These are phyloP conservation scores for Oedothorax gibbosus DNA, from an alignment of 1,140 invertebrate genomes.

Conservation along the genomic window DNA sequence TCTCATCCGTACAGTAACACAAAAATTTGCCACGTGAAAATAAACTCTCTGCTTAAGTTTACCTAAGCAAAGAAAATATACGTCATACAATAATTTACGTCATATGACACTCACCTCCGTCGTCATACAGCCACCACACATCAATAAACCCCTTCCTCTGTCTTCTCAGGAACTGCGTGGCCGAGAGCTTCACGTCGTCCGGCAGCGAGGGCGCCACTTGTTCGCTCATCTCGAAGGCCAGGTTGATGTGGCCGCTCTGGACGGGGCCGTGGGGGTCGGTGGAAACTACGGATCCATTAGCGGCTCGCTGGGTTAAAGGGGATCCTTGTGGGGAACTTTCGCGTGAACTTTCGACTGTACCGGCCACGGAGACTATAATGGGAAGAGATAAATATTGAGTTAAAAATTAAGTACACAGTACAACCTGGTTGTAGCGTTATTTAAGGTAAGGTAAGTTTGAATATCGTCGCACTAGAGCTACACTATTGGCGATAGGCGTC, in stretches of 20 bases:
- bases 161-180: constrained; percentile 64
- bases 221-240: constrained; percentile 10
- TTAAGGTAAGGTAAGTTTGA: too few relatives aligned
- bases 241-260: constrained; percentile 20
- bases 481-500: too few relatives aligned
- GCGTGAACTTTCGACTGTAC: constrained; percentile 57
- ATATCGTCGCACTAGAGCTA: too few relatives aligned
- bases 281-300: neutral
- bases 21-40: too few relatives aligned
- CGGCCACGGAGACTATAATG: constrained; percentile 36
- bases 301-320: constrained; percentile 26
- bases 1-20: too few relatives aligned
- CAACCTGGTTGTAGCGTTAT: too few relatives aligned
- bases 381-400: neutral
- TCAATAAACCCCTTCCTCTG: constrained; percentile 73
- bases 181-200: constrained; percentile 59
- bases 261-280: constrained; percentile 34
- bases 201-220: constrained; percentile 42
- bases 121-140: constrained; percentile 77
- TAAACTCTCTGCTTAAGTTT: too few relatives aligned
- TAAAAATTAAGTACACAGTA: too few relatives aligned
- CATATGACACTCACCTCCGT: constrained; percentile 74
- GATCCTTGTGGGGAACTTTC: constrained; percentile 62
- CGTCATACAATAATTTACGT: too few relatives aligned
- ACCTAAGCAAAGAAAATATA: too few relatives aligned